Conservation (phyloP, 1,140 invertebrate genomes). For the Nylanderia fulva region DNA sequence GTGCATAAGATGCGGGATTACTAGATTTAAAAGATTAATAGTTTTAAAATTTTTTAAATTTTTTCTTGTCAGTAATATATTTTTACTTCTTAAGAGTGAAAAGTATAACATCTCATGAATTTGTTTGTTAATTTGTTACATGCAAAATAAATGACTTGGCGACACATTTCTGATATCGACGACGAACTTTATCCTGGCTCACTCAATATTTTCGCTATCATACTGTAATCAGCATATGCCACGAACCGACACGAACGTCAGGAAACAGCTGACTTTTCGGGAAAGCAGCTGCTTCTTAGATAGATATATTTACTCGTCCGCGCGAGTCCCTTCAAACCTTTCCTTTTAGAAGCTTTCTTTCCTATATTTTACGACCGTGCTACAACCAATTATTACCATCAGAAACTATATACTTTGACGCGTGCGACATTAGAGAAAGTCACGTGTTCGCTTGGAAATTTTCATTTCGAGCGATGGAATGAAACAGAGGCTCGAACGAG, state of each 20-base stretch:
- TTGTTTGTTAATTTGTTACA: background rate
- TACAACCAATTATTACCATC: constrained; percentile 24
- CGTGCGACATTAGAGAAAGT: constrained; percentile 17
- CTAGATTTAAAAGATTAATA: no score
- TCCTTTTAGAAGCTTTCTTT: constrained; percentile 10
- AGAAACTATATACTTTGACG: constrained; percentile 31
- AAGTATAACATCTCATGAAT: background rate
- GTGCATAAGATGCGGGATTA: no score
- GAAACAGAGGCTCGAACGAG: background rate
- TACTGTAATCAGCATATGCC: constrained; percentile 17
- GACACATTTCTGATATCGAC: background rate
- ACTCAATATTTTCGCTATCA: constrained; percentile 18
- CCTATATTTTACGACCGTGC: constrained; percentile 21
- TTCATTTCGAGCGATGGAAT: background rate
- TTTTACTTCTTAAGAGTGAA: no score
- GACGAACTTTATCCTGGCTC: background rate
- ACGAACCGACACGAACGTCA: constrained; percentile 45
- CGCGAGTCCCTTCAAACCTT: constrained; percentile 28
- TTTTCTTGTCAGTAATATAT: no score
- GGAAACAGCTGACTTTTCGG: constrained; percentile 68
- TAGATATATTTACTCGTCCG: constrained; percentile 33
- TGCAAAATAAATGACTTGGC: background rate
- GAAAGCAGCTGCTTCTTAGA: constrained; percentile 55
- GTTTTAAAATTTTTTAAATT: no score
- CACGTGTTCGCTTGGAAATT: background rate